Percentiles rank a stretch among this genome's conserved stretches.
phyloP scores from a whole-genome alignment of 2,797 vertebrate genomes.

The Leuciscus waleckii region DNA sequence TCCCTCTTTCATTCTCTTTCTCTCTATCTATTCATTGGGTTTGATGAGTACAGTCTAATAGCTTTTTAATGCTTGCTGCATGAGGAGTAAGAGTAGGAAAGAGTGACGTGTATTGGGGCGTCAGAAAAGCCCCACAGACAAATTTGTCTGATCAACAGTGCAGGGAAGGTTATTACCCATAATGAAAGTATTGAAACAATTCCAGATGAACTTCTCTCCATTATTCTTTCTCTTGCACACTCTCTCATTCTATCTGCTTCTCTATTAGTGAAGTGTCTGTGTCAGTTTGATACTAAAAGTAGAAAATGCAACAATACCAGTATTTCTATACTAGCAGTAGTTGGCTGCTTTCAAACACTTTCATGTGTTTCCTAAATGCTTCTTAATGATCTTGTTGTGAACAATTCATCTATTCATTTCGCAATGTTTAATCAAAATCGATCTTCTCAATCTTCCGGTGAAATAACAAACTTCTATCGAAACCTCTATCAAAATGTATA shows the following conservation, averaged over 20 bases:
- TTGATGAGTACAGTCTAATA: slow-evolving; percentile 56
- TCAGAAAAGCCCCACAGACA: slow-evolving; percentile 51
- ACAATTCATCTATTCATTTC: not conserved
- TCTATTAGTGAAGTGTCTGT: slow-evolving; percentile 1
- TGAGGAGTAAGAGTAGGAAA: slow-evolving; percentile 39
- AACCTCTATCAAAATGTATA: not conserved
- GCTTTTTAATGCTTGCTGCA: slow-evolving; percentile 58
- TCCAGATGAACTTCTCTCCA: slow-evolving; percentile 43
- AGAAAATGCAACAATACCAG: not conserved
- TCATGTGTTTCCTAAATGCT: not conserved
- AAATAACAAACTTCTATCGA: not conserved
- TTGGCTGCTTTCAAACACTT: not conserved
- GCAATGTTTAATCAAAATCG: not conserved
- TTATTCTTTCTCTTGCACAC: slow-evolving; percentile 19
- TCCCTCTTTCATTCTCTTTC: slow-evolving; percentile 32
- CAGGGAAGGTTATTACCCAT: slow-evolving; percentile 60
- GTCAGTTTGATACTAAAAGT: not conserved
- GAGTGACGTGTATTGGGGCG: slow-evolving; percentile 41
- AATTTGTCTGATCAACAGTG: slow-evolving; percentile 59
- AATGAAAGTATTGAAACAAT: slow-evolving; percentile 59
- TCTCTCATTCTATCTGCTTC: not conserved
- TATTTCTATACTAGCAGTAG: not conserved
- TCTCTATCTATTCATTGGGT: slow-evolving; percentile 39
- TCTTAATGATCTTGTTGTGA: not conserved
- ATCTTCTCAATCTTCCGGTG: not conserved